These are phyloP conservation scores for Psittacula cyanocephala DNA, from an alignment of 2,113 vertebrate species.

Conservation along the genomic window DNA sequence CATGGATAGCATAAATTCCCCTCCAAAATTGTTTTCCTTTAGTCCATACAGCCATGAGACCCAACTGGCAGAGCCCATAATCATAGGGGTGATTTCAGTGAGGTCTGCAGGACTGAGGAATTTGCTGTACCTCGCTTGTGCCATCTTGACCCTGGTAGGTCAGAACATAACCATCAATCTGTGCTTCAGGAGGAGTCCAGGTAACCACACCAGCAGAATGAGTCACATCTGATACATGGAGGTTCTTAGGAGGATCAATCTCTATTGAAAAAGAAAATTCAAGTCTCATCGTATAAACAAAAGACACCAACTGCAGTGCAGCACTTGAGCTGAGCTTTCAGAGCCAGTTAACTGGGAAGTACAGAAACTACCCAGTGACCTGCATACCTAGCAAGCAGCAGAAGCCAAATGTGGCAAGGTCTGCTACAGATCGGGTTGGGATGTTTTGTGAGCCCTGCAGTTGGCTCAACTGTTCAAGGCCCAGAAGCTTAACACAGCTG, in stretches of 20 bases:
- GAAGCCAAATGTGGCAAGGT: neutral
- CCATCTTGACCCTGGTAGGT: constrained; percentile 77
- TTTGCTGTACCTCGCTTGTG: constrained; percentile 73
- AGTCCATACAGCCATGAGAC: neutral
- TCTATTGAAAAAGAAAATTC: constrained; percentile 63
- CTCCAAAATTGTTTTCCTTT: neutral
- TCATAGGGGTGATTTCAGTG: neutral
- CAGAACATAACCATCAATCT: constrained; percentile 83
- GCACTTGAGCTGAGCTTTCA: neutral
- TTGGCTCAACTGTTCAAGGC: neutral
- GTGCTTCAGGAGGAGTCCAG: constrained; percentile 82
- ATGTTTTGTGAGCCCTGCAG: neutral
- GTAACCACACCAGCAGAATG: constrained; percentile 73
- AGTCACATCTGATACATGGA: constrained; percentile 72
- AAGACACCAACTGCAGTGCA: neutral
- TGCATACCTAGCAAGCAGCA: neutral
- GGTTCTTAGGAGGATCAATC: constrained; percentile 83
- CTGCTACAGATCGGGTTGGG: neutral
- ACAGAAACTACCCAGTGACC: neutral
- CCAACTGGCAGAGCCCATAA: neutral
- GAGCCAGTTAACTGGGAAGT: neutral
- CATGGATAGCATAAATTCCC: neutral
- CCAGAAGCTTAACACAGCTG: neutral
- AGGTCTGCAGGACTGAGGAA: neutral
- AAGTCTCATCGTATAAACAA: neutral